Evolutionary conservation across 2,888 invertebrate species (phyloP), one percentile per base, ranked within the genome.

Genomic region (Digitonthophagus gazella): DNA sequence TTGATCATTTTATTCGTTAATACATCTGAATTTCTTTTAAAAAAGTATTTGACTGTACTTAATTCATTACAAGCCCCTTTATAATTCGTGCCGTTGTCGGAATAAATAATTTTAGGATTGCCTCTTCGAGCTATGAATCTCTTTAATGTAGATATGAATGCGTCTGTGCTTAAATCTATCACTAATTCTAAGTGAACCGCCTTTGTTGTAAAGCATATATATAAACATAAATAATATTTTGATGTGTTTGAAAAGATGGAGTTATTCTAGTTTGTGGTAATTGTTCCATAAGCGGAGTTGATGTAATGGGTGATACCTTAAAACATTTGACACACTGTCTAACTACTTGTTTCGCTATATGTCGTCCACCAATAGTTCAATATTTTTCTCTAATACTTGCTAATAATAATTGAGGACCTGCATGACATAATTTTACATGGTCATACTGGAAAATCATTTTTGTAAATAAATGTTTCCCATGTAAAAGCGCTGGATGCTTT

Each of bases 171-270:
- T 16, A 75, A 64, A 65, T 74, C 71, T 8, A 58, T 64, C 8
- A 71, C 73, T 11, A 75, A 55, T 58, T 74, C 71, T 11, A 74
- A 19, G 57, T 72, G 74, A 0, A 70, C 22, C 1, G 78, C 78
- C 68, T 76, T 78, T 0, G 74, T 74, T 1, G 73, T 66, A 2
- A 78, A 66, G 64, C 77, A 78, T 2, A 78, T 69, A 44, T 77
- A 78, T 6, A 77, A 14, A 0, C 72, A 58, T 6, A 71, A 15
- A 28, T 71, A 72, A 44, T 72, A 3, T 65, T 74, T 69, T 14
- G n/a, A n/a, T n/a, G n/a, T n/a, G n/a, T n/a, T n/a, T n/a, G n/a
- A n/a, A n/a, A n/a, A n/a, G n/a, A 66, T 15, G 55, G 20, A 44
- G 0, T 44, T 67, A 0, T 69, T 58, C 56, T 72, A 72, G 15